phyloP scores from a whole-genome alignment of 1,140 invertebrate species.

The Idris sp. region DNA sequence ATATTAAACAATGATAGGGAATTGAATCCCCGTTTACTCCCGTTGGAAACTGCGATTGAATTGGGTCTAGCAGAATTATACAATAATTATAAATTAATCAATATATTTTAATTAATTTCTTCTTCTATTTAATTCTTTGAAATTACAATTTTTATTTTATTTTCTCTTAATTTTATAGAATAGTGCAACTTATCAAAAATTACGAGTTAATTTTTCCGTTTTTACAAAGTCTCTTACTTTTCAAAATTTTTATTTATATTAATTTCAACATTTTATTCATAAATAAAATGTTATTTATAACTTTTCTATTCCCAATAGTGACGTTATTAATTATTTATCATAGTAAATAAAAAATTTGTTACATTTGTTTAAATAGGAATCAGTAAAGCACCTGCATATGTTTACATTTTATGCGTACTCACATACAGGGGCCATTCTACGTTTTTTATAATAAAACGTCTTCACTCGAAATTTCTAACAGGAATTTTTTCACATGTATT shows the following conservation, averaged over 20 bases:
- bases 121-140: no score
- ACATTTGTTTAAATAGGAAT: constrained; percentile 26
- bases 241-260: no score
- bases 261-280: no score
- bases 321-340: constrained; percentile 17
- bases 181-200: no score
- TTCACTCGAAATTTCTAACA: constrained; percentile 45
- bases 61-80: background rate
- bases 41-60: constrained; percentile 38
- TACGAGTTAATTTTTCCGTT: no score
- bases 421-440: constrained; percentile 2
- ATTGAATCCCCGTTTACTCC: constrained; percentile 49
- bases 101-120: no score
- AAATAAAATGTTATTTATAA: no score
- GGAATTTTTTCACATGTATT: constrained; percentile 49
- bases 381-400: constrained; percentile 5
- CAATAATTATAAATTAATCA: no score
- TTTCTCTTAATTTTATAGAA: no score
- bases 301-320: background rate
- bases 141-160: no score
- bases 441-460: no score
- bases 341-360: constrained; percentile 40
- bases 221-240: no score
- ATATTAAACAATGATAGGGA: constrained; percentile 62
- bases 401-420: constrained; percentile 1